Conservation (phyloP, 2,113 vertebrate species). For the Mungos mungo region DNA sequence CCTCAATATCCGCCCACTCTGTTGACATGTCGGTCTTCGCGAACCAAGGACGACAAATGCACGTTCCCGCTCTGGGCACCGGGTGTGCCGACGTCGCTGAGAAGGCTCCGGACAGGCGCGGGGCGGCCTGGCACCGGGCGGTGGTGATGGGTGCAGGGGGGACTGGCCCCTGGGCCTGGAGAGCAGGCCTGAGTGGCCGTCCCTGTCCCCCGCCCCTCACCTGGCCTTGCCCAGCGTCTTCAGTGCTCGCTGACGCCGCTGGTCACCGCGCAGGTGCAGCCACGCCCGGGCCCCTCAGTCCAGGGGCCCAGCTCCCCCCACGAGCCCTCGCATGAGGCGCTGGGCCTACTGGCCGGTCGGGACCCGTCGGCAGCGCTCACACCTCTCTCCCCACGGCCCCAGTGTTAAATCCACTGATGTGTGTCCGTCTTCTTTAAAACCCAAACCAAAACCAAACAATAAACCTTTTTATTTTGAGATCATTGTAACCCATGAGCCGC, state of each 20-base stretch:
- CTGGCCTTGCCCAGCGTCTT: fast-evolving
- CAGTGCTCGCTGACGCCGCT: fast-evolving
- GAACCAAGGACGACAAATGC: fast-evolving
- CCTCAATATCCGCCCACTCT: neutral
- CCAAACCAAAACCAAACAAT: neutral
- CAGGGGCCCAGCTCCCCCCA: fast-evolving
- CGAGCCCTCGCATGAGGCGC: neutral
- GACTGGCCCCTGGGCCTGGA: neutral
- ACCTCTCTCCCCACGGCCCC: fast-evolving
- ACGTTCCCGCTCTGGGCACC: fast-evolving
- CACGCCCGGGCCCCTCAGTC: fast-evolving
- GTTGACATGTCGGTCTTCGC: neutral
- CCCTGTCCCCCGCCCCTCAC: fast-evolving
- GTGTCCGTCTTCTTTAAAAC: neutral
- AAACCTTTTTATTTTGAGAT: neutral
- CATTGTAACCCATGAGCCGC: fast-evolving
- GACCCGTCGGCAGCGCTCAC: neutral
- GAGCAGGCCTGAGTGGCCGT: fast-evolving
- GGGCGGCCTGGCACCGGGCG: neutral
- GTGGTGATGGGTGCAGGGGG: too few relatives aligned
- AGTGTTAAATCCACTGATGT: neutral
- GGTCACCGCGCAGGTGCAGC: fast-evolving
- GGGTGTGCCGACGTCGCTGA: fast-evolving
- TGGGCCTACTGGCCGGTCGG: neutral
- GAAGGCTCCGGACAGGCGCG: neutral